These are phyloP conservation scores for Philopedon plagiatum DNA, from an alignment of 2,888 invertebrate genomes.

Conservation along the genomic window DNA sequence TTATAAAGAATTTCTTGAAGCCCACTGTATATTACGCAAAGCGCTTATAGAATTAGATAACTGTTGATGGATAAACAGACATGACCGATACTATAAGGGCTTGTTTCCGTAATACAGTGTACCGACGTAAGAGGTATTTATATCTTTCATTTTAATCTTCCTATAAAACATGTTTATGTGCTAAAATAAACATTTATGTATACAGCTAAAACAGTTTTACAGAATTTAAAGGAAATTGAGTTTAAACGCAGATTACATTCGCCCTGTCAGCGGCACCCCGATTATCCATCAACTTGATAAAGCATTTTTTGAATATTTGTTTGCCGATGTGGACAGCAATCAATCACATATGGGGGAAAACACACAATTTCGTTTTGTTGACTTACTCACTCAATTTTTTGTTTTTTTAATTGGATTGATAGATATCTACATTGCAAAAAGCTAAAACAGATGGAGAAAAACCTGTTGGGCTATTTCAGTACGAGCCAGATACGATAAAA, in stretches of 20 bases:
- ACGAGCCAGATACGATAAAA: too few relatives aligned
- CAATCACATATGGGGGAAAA: conserved; percentile 17
- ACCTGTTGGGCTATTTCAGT: too few relatives aligned
- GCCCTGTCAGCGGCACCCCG: conserved; percentile 12
- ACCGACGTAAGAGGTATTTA: too few relatives aligned
- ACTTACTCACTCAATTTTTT: conserved; percentile 9
- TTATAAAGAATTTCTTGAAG: too few relatives aligned
- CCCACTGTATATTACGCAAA: too few relatives aligned
- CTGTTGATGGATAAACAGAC: too few relatives aligned
- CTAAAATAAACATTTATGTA: neutral
- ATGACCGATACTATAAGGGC: too few relatives aligned
- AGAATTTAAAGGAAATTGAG: conserved; percentile 10
- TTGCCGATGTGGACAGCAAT: conserved; percentile 17
- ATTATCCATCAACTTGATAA: conserved; percentile 6
- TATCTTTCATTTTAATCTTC: neutral
- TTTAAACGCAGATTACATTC: conserved; percentile 14
- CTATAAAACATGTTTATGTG: neutral
- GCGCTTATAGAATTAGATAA: too few relatives aligned
- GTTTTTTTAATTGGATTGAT: conserved; percentile 10
- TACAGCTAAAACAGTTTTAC: neutral
- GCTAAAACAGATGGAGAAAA: too few relatives aligned
- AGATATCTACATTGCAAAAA: neutral
- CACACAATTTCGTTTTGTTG: conserved; percentile 1
- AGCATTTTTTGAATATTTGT: conserved; percentile 16
- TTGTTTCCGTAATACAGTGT: too few relatives aligned